Evolutionary conservation across 2,113 vertebrate species (phyloP), one percentile per base, ranked within the genome.

Genomic region (Triplophysa tibetana): DNA sequence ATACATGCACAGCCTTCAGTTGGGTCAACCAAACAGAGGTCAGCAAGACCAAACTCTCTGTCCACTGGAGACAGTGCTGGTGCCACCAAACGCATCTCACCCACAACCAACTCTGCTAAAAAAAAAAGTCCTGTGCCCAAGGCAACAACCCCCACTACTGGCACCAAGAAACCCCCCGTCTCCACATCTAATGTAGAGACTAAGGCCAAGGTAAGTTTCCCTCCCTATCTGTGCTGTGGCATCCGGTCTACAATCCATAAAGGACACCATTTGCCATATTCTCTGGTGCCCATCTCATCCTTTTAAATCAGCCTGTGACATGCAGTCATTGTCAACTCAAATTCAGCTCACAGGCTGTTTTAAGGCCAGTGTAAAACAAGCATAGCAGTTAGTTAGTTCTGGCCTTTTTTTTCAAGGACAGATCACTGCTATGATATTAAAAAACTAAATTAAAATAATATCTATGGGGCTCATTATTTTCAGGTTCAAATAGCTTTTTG

Each of bases 151-250:
- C 87, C 77, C 88, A 70, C 91, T 52, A 75, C 87, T 79, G 65
- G 66, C 79, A 66, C 79, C 91, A 90, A 96, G 88, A 89, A 86
- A 77, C 75, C 82, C 64, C 12, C 88, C 88, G 75, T 61, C 52
- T 41, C 80, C 86, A 63, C 19, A 70, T 65, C 92, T 89, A 90
- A 79, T 74, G 86, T 84, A 82, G 88, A 85, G 75, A 12, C 81
- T 14, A 95, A 94, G 67, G 85, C 91, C 79, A 98, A 96, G 96
- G 96, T 97, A 89, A 96, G 95, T 89, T 21, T n/a, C 66, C 29
- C 9, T 13, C 54, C 5, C 33, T 2, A 11, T 61, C 41, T 77
- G 19, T 58, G n/a, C 33, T 75, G 24, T 63, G 58, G 38, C 72
- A 62, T 56, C 13, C 70, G 8, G 54, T 33, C 54, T 24, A 29